Evolutionary conservation across 2,888 invertebrate genomes (phyloP), one percentile per base, ranked within the genome.

Genomic region (Iselma pallidipennis): DNA sequence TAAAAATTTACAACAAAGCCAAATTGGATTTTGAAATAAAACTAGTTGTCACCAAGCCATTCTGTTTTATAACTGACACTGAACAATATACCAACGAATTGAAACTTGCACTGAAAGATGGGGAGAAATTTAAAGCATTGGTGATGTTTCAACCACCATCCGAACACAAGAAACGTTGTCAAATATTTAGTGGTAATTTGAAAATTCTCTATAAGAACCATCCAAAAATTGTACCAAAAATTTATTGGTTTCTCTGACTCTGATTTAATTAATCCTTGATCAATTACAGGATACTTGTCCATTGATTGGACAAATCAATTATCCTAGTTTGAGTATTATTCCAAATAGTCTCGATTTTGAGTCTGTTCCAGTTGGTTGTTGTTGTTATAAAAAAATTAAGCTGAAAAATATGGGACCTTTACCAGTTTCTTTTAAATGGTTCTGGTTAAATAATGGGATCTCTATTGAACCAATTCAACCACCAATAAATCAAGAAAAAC

Each of bases 281-380:
- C 56, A 37, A 4, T 75, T 83, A 61, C 74, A 91, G 91, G 89
- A 90, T 72, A 83, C 82, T 61, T 83, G 91, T 51, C 84, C 84
- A 66, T 76, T 91, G 48, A 80, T 79, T 49, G 91, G 88, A 29
- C 86, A 84, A 76, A 85, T 91, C 1, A 87, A 89, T 79, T 91
- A 86, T 75, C 91, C 91, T 0, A 89, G 90, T 72, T 76, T 91
- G 52, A 81, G 82, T 42, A 80, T 90, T 56, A 76, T 83, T 63
- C 84, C 88, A 45, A 82, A 82, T 12, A 78, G 80, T 62, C 77
- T 90, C 3, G 85, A 88, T 76, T 89, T 91, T 74, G 85, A 85
- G 50, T 88, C 88, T 73, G 82, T 89, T 65, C 77, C 83, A 28
- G 75, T 83, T 63, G 83, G 83, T 55, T 83, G 82, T 1, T 81